Base-by-base conservation (phyloP, 2,888 invertebrate species). In the Agrochola lychnidis region DNA sequence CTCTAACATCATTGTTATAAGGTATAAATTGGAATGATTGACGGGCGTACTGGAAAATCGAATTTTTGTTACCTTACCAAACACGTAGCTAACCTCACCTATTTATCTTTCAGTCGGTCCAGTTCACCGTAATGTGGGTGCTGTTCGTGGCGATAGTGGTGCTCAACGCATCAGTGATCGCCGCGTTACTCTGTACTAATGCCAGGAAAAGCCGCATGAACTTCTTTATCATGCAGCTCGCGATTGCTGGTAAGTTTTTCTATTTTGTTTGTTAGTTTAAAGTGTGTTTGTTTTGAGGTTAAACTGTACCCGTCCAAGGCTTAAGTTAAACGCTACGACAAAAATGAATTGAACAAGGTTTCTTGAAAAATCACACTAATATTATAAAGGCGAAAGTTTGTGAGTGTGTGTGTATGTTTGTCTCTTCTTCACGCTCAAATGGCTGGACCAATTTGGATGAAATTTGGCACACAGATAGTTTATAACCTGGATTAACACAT, bases 191-290 rank as follows among this genome's bases (percentile, higher is more conserved):
- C 75, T 97, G 98, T 89, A 98, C 98, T 85, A 98, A 98, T 91
- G 98, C 98, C 71, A 97, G 99, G 89, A 99, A 99, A 93, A 99
- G 99, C 69, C 97, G 99, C 68, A 99, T 99, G 99, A 99, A 99
- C 94, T 99, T 98, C 97, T 99, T 99, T 96, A 99, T 99, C 88
- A 98, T 98, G 97, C 99, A 99, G 91, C 97, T 99, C 73, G 99
- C 99, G 4, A 97, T 99, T 80, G 99, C 99, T 94, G 99, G 99
- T 99, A 94, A 97, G 97, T 84, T 30, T 56, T 30, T 30, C 16
- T 67, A 36, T 6, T 5, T 68, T 40, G 0, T 53, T 40, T 3
- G 12, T 6, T 53, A 45, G 3, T 22, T 56, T 30, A 14, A 10
- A 4, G 30, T 6, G 2, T 1, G 14, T 16, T n/a, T 70, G 16